These are phyloP conservation scores for Lithophane semibrunnea DNA, from an alignment of 2,888 invertebrate genomes.

Conservation along the genomic window DNA sequence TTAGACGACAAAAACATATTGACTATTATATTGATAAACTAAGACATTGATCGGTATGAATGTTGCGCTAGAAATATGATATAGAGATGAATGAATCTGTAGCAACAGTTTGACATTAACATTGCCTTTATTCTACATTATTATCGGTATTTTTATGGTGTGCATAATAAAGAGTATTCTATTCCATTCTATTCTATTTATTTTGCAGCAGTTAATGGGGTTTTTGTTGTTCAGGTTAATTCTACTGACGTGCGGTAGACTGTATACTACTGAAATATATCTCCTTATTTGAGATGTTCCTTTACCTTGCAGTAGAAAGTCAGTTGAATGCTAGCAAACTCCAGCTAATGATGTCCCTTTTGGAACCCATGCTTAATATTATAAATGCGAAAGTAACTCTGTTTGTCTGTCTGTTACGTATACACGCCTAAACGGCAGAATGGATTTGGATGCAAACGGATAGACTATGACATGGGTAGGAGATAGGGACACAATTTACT, in stretches of 20 bases:
- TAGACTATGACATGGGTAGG: neutral
- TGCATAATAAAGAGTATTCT: too few relatives aligned
- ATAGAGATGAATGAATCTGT: neutral
- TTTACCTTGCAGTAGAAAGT: neutral
- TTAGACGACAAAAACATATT: slow-evolving; percentile 41
- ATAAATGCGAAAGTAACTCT: neutral
- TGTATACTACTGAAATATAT: neutral
- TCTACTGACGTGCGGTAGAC: neutral
- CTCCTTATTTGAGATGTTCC: neutral
- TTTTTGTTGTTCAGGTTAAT: neutral
- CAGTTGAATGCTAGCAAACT: neutral
- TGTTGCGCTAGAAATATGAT: neutral
- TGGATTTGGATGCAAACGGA: neutral
- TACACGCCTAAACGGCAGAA: neutral
- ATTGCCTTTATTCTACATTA: neutral
- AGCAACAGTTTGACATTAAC: too few relatives aligned
- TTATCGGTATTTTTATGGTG: too few relatives aligned
- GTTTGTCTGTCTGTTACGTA: neutral
- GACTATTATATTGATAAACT: slow-evolving; percentile 37
- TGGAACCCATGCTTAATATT: neutral
- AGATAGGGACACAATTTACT: neutral
- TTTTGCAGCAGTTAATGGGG: neutral
- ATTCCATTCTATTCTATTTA: too few relatives aligned
- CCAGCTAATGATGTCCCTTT: neutral
- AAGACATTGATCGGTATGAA: slow-evolving; percentile 24